These are phyloP conservation scores for Zele albiditarsus DNA, from an alignment of 2,888 invertebrate genomes.

Conservation along the genomic window DNA sequence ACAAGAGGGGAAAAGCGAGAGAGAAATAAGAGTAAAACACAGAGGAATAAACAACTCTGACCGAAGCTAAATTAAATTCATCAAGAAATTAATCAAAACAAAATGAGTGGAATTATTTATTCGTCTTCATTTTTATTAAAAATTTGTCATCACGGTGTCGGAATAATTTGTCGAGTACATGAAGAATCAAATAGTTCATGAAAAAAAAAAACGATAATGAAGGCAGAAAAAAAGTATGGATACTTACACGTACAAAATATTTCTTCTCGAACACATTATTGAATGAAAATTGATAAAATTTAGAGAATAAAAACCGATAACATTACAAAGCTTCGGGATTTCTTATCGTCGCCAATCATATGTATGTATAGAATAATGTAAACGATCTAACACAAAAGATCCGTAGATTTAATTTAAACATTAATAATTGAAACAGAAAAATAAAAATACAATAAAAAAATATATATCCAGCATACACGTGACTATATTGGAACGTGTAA, in stretches of 20 bases:
- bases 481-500: slow-evolving; percentile 26
- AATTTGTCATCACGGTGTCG: slow-evolving; percentile 6
- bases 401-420: background rate
- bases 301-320: background rate
- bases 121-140: background rate
- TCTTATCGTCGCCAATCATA: slow-evolving; percentile 41
- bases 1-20: background rate
- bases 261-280: too few species aligned
- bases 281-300: too few species aligned
- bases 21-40: background rate
- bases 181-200: slow-evolving; percentile 40
- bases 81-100: background rate
- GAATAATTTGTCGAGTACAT: background rate
- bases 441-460: slow-evolving; percentile 46
- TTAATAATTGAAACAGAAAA: background rate
- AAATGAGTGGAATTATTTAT: slow-evolving; percentile 20
- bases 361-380: slow-evolving; percentile 51
- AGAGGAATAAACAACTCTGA: background rate
- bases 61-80: slow-evolving; percentile 5
- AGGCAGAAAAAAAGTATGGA: slow-evolving; percentile 20
- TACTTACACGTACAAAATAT: too few species aligned
- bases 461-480: slow-evolving; percentile 9
- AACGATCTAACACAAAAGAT: slow-evolving; percentile 42
- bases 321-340: slow-evolving; percentile 22
- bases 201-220: slow-evolving; percentile 36